phyloP scores from a whole-genome alignment of 2,113 vertebrate genomes.

The Gadus macrocephalus region DNA sequence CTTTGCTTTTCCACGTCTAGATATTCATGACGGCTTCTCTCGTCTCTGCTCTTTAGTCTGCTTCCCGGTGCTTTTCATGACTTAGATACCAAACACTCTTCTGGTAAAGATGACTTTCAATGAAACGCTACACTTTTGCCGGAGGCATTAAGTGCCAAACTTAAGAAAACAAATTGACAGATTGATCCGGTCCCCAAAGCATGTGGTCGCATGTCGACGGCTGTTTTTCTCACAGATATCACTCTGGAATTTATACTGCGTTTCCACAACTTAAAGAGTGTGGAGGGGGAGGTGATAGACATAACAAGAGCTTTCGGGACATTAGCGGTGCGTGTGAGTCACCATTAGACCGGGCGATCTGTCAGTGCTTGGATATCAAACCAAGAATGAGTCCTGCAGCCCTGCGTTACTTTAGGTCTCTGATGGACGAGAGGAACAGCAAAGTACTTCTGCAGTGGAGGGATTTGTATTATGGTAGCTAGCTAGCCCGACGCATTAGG shows the following conservation, averaged over 20 bases:
- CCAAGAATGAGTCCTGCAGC: too few relatives aligned
- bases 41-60: too few relatives aligned
- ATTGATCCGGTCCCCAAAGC: conserved; percentile 3
- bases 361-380: neutral
- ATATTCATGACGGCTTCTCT: conserved; percentile 22
- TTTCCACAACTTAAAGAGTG: conserved; percentile 16
- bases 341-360: conserved; percentile 22
- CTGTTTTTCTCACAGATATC: conserved; percentile 24
- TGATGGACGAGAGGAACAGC: too few relatives aligned
- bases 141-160: conserved; percentile 22
- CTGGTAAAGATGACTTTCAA: conserved; percentile 29
- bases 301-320: conserved; percentile 17
- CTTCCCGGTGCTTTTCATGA: conserved; percentile 11
- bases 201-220: conserved; percentile 6
- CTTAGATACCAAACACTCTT: conserved; percentile 36
- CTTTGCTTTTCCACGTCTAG: conserved; percentile 10
- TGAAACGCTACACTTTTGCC: conserved; percentile 36
- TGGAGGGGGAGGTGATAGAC: neutral
- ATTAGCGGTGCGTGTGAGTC: conserved; percentile 26
- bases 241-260: conserved; percentile 7
- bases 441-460: too few relatives aligned
- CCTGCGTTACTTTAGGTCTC: too few relatives aligned
- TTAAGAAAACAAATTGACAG: conserved; percentile 26
- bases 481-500: neutral
- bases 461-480: too few relatives aligned